Percentiles rank a stretch among this genome's conserved stretches.
Evolutionary conservation across 2,888 invertebrate genomes (phyloP).

Genomic region (Notodonta dromedarius): DNA sequence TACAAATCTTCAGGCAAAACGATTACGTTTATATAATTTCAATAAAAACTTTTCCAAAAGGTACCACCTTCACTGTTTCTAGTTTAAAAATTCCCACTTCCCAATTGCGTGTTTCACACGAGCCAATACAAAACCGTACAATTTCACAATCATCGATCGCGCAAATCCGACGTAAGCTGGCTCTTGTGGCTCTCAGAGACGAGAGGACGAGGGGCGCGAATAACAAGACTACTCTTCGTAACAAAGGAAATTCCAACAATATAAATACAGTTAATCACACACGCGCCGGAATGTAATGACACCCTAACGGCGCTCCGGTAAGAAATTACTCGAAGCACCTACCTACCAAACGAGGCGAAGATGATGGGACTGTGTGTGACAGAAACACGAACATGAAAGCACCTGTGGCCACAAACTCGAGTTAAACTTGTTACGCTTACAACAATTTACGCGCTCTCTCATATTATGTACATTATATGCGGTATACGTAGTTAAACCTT

Average conservation of each 20-base stretch:
- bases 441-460: slow-evolving; percentile 26
- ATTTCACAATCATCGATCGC: slow-evolving; percentile 64
- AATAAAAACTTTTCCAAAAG: too few relatives aligned
- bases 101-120: slow-evolving; percentile 22
- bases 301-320: slow-evolving; percentile 31
- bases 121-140: slow-evolving; percentile 44
- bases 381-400: slow-evolving; percentile 37
- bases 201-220: slow-evolving; percentile 50
- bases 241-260: slow-evolving; percentile 65
- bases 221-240: slow-evolving; percentile 59
- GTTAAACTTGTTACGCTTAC: slow-evolving; percentile 36
- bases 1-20: too few relatives aligned
- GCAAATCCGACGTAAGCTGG: slow-evolving; percentile 67
- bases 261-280: slow-evolving; percentile 61
- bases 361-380: slow-evolving; percentile 28
- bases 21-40: too few relatives aligned
- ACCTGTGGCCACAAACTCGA: slow-evolving; percentile 45
- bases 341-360: slow-evolving; percentile 24
- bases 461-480: slow-evolving; percentile 25
- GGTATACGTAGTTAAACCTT: slow-evolving; percentile 18
- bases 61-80: slow-evolving; percentile 4
- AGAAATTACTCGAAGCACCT: slow-evolving; percentile 32
- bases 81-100: slow-evolving; percentile 1
- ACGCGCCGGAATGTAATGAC: slow-evolving; percentile 44
- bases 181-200: slow-evolving; percentile 57